These are phyloP conservation scores for Stegodyphus mimosarum DNA, from an alignment of 1,140 invertebrate genomes.

Conservation along the genomic window DNA sequence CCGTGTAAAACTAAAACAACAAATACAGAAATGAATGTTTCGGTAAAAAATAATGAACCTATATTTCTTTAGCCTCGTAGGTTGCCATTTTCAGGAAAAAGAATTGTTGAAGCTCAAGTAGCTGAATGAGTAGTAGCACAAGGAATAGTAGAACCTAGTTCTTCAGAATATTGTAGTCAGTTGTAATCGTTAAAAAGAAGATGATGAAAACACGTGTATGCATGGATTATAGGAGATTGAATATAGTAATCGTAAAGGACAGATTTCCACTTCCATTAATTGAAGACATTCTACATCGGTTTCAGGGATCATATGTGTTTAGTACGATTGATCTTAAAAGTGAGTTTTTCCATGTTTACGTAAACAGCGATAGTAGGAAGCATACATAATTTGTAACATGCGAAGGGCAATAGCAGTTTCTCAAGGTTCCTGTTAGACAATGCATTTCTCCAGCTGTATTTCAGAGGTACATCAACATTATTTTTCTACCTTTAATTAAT, in stretches of 20 bases:
- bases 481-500: conserved; percentile 8
- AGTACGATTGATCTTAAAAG: conserved; percentile 49
- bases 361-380: conserved; percentile 25
- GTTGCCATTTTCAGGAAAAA: neutral
- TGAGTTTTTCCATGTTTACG: conserved; percentile 57
- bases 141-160: neutral
- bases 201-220: conserved; percentile 50
- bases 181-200: conserved; percentile 61
- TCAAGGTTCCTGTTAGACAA: conserved; percentile 37
- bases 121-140: conserved; percentile 17
- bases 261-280: conserved; percentile 32
- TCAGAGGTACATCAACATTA: conserved; percentile 45
- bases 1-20: neutral
- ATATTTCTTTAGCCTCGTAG: neutral
- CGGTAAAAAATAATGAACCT: neutral
- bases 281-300: conserved; percentile 13
- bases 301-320: conserved; percentile 17
- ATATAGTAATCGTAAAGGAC: conserved; percentile 15
- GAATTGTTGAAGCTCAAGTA: neutral
- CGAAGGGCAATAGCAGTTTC: conserved; percentile 45
- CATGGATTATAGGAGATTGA: conserved; percentile 61
- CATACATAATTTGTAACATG: conserved; percentile 59
- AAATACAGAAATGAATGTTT: neutral
- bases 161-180: conserved; percentile 7
- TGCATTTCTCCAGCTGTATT: conserved; percentile 44